Conservation (phyloP, 2,888 invertebrate genomes). For the Dryococelus australis region DNA sequence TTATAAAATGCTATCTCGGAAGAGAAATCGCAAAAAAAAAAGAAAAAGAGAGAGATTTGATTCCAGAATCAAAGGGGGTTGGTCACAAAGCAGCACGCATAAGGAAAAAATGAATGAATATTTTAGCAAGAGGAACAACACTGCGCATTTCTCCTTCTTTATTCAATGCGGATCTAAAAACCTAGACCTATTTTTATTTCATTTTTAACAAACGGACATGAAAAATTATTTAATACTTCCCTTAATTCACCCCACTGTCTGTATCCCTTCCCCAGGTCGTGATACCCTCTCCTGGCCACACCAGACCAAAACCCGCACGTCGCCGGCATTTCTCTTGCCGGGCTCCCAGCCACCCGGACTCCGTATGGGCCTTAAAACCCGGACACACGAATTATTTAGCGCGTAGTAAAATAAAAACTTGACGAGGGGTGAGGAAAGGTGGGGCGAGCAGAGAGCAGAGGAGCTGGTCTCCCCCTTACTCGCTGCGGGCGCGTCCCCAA, state of each 20-base stretch:
- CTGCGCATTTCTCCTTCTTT: conserved; percentile 37
- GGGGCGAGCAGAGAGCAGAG: not conserved
- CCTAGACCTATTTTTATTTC: conserved; percentile 36
- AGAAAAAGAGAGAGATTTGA: not conserved
- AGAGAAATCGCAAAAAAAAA: conserved; percentile 11
- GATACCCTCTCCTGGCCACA: conserved; percentile 33
- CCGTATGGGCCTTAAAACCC: conserved; percentile 43
- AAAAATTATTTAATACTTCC: conserved; percentile 48
- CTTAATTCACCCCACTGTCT: conserved; percentile 43
- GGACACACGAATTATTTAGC: conserved; percentile 44
- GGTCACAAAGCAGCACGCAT: conserved; percentile 25
- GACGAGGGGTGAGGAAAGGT: conserved; percentile 33
- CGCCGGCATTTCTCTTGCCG: conserved; percentile 20
- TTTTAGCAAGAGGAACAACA: conserved; percentile 45
- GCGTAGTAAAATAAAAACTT: conserved; percentile 37
- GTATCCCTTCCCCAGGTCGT: conserved; percentile 30
- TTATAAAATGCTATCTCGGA: not conserved
- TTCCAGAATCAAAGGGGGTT: conserved; percentile 17
- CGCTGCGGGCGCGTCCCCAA: conserved; percentile 23
- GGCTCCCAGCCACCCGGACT: conserved; percentile 24
- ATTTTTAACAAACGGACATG: conserved; percentile 45
- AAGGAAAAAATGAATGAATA: conserved; percentile 44
- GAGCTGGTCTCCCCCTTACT: not conserved
- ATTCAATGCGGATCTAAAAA: conserved; percentile 36
- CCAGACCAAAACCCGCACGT: conserved; percentile 13